Base-by-base conservation (phyloP, 2,113 vertebrate genomes). In the Ceyx cyanopectus region DNA sequence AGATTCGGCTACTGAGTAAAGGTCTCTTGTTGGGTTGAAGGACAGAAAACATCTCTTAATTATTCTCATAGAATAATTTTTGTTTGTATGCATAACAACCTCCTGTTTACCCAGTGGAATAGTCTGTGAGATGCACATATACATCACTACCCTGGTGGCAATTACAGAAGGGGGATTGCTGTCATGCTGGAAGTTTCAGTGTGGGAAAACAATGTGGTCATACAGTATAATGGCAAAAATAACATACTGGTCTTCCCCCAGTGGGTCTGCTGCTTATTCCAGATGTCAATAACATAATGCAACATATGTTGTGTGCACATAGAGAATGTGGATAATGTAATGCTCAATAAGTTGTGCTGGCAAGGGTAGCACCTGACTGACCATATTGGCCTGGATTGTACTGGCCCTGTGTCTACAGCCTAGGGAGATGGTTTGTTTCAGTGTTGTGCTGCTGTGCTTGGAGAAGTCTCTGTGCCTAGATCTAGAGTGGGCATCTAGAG, bases 161-260 rank as follows among this genome's bases (percentile, higher is more conserved):
- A 12, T n/a, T 62, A 4, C 0, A 12, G 50, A 43, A 60, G 16
- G 9, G 48, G 14, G 5, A 11, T 45, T 41, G 12, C 5, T 15
- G 21, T n/a, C 53, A 41, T 19, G 1, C 7, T 23, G 22, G 26
- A 11, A 7, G 17, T 75, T 19, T 17, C 19, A 10, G 27, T 5
- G 17, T 43, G 46, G 46, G 37, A 41, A 41, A 65, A 9, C 51
- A 21, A 2, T 1, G 27, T 23, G 53, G 29, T 23, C 43, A 4
- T 4, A 1, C 14, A 4, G 2, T 7, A 54, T 16, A 2, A 2
- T 4, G 18, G 22, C 40, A 65, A 10, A 48, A 48, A 6, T 18
- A 56, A 26, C 2, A 23, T 37, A 8, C 7, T 16, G 45, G 26
- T 53, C n/a, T 73, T 66, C 46, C 37, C 37, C 0, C 26, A 14